Conservation (phyloP, 2,113 vertebrate genomes). For the Empidonax alnorum region DNA sequence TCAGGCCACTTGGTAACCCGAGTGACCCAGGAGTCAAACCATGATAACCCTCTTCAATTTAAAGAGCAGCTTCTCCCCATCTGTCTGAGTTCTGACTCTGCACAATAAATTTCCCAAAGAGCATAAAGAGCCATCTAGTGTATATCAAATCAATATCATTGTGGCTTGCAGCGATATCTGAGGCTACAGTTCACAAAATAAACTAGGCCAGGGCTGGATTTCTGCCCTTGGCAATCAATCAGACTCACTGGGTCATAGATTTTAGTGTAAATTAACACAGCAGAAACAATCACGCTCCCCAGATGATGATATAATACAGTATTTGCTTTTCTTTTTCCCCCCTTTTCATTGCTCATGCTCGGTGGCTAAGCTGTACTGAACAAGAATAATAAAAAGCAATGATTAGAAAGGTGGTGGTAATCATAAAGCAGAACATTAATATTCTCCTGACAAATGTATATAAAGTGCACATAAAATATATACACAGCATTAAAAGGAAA, state of each 20-base stretch:
- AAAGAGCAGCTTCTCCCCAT: conserved; percentile 78
- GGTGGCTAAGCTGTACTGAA: conserved; percentile 45
- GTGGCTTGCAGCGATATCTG: conserved; percentile 80
- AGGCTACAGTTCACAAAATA: conserved; percentile 87
- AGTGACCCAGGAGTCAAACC: conserved; percentile 82
- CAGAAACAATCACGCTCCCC: conserved; percentile 79
- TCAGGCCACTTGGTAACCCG: conserved; percentile 81
- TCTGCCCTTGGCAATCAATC: conserved; percentile 86
- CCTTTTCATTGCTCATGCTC: conserved; percentile 66
- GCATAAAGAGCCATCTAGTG: conserved; percentile 85
- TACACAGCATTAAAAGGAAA: conserved; percentile 24
- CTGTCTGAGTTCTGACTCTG: conserved; percentile 78
- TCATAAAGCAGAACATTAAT: conserved; percentile 61
- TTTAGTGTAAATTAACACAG: conserved; percentile 89
- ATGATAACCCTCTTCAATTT: conserved; percentile 84
- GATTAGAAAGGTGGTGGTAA: conserved; percentile 67
- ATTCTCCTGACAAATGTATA: conserved; percentile 62
- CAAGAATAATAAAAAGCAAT: conserved; percentile 75
- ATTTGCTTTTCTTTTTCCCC: conserved; percentile 70
- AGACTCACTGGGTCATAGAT: conserved; percentile 83
- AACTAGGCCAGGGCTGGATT: conserved; percentile 85
- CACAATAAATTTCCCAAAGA: conserved; percentile 87
- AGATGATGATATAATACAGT: conserved; percentile 78
- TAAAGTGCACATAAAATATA: conserved; percentile 30
- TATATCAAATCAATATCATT: conserved; percentile 88